A percentile compares a stretch with the other conserved stretches of the same genome.
phyloP scores from a whole-genome alignment of 2,888 invertebrate genomes.

The Catocala sponsa region DNA sequence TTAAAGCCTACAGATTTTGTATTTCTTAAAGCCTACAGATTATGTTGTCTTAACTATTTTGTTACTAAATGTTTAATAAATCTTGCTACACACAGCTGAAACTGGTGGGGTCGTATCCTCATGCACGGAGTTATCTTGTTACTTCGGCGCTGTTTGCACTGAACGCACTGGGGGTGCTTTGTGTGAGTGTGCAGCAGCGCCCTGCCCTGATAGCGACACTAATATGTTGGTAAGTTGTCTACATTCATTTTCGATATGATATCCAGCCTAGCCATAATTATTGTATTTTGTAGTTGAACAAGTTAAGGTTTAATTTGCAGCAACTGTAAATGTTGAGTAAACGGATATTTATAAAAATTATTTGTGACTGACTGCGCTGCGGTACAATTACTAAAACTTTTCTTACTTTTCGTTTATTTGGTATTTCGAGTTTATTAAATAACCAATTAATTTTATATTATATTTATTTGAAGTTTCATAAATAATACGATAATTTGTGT shows the following conservation, averaged over 20 bases:
- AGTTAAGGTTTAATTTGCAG: background rate
- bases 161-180: conserved; percentile 91
- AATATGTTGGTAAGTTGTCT: conserved; percentile 81
- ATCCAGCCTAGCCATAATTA: background rate
- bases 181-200: conserved; percentile 92
- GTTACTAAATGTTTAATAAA: too few relatives aligned
- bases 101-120: conserved; percentile 89
- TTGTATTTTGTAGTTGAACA: background rate
- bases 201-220: conserved; percentile 80
- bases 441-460: too few relatives aligned
- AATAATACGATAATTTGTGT: too few relatives aligned
- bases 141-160: conserved; percentile 94
- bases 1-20: too few relatives aligned
- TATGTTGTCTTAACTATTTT: too few relatives aligned
- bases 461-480: too few relatives aligned
- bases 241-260: background rate
- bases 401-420: too few relatives aligned
- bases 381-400: too few relatives aligned
- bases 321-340: background rate
- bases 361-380: too few relatives aligned
- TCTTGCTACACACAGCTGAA: conserved; percentile 83
- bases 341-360: too few relatives aligned
- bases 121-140: conserved; percentile 93
- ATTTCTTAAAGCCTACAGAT: too few relatives aligned
- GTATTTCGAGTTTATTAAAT: too few relatives aligned